phyloP scores from a whole-genome alignment of 2,888 invertebrate genomes.

The Chromoteleia sp. region DNA sequence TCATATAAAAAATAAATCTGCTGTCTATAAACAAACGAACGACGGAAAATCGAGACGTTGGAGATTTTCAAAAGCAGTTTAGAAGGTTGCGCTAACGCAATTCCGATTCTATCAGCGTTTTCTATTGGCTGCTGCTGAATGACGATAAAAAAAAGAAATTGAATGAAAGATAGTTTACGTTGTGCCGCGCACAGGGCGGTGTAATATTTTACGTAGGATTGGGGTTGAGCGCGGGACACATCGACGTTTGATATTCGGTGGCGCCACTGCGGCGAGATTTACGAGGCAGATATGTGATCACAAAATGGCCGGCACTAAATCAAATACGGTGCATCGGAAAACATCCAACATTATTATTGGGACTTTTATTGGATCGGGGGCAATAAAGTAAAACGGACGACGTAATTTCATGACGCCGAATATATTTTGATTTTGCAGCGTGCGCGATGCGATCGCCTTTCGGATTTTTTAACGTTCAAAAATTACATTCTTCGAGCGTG shows the following conservation, averaged over 20 bases:
- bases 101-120: conserved; percentile 62
- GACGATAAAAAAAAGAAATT: conserved; percentile 69
- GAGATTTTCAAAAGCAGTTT: conserved; percentile 56
- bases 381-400: conserved; percentile 79
- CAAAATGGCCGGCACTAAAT: conserved; percentile 85
- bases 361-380: conserved; percentile 84
- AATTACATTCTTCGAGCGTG: conserved; percentile 61
- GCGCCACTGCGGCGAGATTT: conserved; percentile 82
- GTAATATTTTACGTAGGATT: conserved; percentile 84
- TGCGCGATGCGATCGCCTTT: conserved; percentile 63
- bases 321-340: conserved; percentile 84
- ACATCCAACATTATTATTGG: conserved; percentile 85
- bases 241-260: conserved; percentile 84
- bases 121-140: conserved; percentile 68
- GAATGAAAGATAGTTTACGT: conserved; percentile 80
- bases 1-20: conserved; percentile 1
- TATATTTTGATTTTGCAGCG: conserved; percentile 70
- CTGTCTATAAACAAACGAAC: background rate
- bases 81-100: conserved; percentile 56
- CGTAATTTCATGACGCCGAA: conserved; percentile 77
- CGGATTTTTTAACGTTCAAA: conserved; percentile 68
- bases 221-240: conserved; percentile 79
- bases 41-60: conserved; percentile 18
- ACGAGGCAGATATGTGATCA: conserved; percentile 85
- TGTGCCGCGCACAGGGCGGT: conserved; percentile 76